Base-by-base conservation (phyloP, 2,113 vertebrate species). In the Suricata suricatta region DNA sequence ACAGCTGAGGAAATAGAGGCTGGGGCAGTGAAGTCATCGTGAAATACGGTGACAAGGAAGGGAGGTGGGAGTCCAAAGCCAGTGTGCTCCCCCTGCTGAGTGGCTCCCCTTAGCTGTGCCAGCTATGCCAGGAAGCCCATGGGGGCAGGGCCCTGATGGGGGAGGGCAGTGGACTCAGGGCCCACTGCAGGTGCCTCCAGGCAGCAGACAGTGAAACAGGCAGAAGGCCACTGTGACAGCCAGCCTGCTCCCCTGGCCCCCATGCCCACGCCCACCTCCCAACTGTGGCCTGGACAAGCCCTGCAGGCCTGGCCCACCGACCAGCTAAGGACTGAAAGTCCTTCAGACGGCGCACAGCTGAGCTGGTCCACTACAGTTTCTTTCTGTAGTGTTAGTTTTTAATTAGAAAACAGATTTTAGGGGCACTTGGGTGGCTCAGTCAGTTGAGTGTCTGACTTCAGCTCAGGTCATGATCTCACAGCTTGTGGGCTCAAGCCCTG, bases 381-480 rank as follows among this genome's bases (percentile, higher is more conserved):
- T 54, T 90, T 50, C n/a, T 66, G 11, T 80, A 64, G 64, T 90
- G 77, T 92, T 69, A 44, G 47, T 87, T 89, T 68, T 92, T 41
- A 69, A 79, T 31, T 77, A 72, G n/a, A 66, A 95, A 82, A 35
- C 14, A 35, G n/a, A 12, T n/a, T 64, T 50, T 50, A 50, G 50
- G 50, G 13, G 50, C 13, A 13, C 50, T 13, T 50, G 50, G 50
- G 50, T 13, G 50, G 50, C 50, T 50, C 13, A 13, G 11, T 14
- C 50, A 3, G 50, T 50, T 50, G 50, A 50, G 50, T 3, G 50
- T 50, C 50, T 3, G 50, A 50, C 50, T 50, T 50, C 50, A 13
- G 50, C 50, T 50, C 50, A 50, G 50, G 50, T 50, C 50, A 50
- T 50, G 50, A 50, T 50, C 50, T 50, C 50, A 50, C 50, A 14